These are phyloP conservation scores for Parnassius orleans DNA, from an alignment of 2,888 invertebrate genomes.

Conservation along the genomic window DNA sequence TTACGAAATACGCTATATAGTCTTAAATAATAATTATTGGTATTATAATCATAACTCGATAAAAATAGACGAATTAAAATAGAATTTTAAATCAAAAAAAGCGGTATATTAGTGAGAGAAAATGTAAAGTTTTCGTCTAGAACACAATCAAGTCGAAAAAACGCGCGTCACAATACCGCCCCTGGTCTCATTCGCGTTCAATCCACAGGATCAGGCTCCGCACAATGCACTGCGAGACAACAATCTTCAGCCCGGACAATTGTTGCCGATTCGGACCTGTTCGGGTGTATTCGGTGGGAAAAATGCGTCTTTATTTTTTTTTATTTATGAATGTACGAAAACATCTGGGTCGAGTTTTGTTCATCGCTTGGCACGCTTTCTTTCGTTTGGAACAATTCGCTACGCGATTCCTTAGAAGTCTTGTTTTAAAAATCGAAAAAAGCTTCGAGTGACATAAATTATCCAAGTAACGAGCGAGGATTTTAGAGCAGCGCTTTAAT, in stretches of 20 bases:
- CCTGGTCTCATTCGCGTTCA: conserved; percentile 53
- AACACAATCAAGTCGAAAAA: conserved; percentile 12
- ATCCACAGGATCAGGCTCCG: conserved; percentile 47
- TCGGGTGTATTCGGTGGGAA: conserved; percentile 34
- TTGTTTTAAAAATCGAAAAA: background rate
- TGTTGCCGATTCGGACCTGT: conserved; percentile 37
- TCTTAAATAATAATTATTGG: too few species aligned
- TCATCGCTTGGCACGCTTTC: conserved; percentile 29
- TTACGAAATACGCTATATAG: too few species aligned
- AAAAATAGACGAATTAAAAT: too few species aligned
- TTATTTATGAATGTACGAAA: conserved; percentile 41
- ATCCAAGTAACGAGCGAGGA: too few species aligned
- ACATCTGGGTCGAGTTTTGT: conserved; percentile 36
- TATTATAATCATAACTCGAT: too few species aligned
- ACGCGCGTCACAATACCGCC: conserved; percentile 30
- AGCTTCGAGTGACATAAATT: too few species aligned
- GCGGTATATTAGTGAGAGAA: background rate
- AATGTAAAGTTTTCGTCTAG: background rate
- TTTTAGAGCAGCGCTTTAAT: too few species aligned
- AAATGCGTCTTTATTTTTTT: conserved; percentile 45
- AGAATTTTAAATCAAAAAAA: too few species aligned
- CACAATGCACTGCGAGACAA: conserved; percentile 65
- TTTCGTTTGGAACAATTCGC: conserved; percentile 14
- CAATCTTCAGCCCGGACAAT: conserved; percentile 54
- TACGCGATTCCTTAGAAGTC: conserved; percentile 12